Evolutionary conservation across 2,113 vertebrate genomes (phyloP), one percentile per base, ranked within the genome.

Genomic region (Phyllostomus hastatus): DNA sequence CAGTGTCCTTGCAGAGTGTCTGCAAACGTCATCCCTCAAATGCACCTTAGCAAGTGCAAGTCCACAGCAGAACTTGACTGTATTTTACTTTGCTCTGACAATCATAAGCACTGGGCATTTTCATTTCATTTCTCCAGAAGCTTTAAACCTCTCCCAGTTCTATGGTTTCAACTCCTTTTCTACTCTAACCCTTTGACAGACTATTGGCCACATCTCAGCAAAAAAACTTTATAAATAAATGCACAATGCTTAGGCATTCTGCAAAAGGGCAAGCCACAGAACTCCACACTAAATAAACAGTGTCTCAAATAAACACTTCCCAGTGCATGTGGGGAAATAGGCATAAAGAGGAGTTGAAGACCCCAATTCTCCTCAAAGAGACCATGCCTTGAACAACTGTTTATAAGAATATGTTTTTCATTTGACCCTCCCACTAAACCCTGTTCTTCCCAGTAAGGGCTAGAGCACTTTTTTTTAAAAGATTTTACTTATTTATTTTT

Each of bases 361-460:
- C 50, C 93, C 79, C 38, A 89, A 12, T 84, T 93, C 35, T 20
- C 90, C 61, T 82, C 50, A 93, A 83, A 69, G 69, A 90, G 16
- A 86, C 35, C 11, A 79, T 94, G 67, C 38, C 91, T 92, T 70
- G 43, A 93, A 64, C 50, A 80, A 64, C 61, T 54, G 31, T 88
- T 93, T 91, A 89, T 1, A 86, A 91, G 82, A 73, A 61, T 46
- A 54, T 26, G 12, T 72, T 84, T 95, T 97, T 85, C 80, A 73
- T 0, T 87, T 91, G 87, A 95, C 54, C 82, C 43, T 91, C 20
- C 76, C 48, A 75, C 31, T 76, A 96, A 92, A 90, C n/a, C 46
- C 43, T 73, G 5, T 38, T 78, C 83, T 31, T 94, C 38, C n/a
- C 33, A 61, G 7, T 46, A 83, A 86, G 61, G 91, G 41, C 54